Evolutionary conservation across 2,113 vertebrate genomes (phyloP), one percentile per base, ranked within the genome.

Genomic region (Carassius gibelio): DNA sequence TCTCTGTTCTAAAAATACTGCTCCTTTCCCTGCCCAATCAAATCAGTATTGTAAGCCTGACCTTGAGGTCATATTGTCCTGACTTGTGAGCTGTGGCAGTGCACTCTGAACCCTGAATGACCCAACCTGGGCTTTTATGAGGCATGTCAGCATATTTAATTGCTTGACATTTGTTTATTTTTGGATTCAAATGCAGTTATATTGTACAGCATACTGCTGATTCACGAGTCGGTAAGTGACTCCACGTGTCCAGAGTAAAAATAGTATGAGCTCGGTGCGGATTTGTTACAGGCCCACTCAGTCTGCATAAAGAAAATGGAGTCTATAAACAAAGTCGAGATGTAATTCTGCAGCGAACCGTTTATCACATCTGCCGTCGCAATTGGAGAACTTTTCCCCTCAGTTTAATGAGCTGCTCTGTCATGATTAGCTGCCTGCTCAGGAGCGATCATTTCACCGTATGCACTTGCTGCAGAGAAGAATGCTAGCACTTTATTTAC

Each of bases 191-290:
- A 83, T 89, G 88, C 88, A 90, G 90, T 88, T 78, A 76, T 78
- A 21, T 81, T 83, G 68, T 76, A 38, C n/a, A 45, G 8, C 17
- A 42, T 42, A 79, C 71, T 85, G 86, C 87, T 89, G 68, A 93
- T 91, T 93, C 90, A 90, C 66, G 57, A 7, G 91, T 89, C 88
- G 74, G 72, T 89, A 90, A 90, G 84, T 62, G 61, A 90, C 85
- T 89, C 87, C 86, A 89, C 88, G 84, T 89, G 88, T 92, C 86
- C 90, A 83, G 86, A 71, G 88, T 90, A 90, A 91, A 92, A 94
- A 93, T 93, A 94, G 92, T 84, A 64, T 81, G 59, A 85, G 80
- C 85, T 74, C 83, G 10, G 80, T 78, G 86, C 81, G 89, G 88
- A 79, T 61, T 91, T 89, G 87, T 87, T 83, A 83, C 89, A 90